Evolutionary conservation across 2,113 vertebrate species (phyloP).

Genomic region (Pagrus major): DNA sequence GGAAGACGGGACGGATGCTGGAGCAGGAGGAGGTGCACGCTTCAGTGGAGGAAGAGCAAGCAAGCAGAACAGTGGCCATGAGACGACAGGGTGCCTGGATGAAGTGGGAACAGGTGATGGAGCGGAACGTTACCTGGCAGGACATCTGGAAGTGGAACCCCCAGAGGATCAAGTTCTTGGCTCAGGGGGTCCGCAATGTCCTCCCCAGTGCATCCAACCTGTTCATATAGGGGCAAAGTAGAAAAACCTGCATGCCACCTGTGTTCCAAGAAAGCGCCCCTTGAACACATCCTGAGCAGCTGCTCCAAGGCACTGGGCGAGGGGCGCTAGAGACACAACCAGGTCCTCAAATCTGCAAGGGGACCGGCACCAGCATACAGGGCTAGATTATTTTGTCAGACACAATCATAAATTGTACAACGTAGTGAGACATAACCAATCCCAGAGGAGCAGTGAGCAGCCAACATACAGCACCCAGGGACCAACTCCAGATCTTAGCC

Average conservation of each 20-base stretch:
- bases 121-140: neutral
- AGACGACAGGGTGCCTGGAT: neutral
- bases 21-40: neutral
- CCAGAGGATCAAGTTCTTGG: neutral
- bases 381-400: too few relatives aligned
- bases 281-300: neutral
- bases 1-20: neutral
- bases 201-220: neutral
- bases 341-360: neutral
- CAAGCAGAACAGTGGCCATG: neutral
- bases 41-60: neutral
- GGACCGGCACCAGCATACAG: neutral
- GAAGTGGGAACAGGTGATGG: neutral
- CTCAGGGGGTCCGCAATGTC: neutral
- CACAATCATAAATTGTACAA: too few relatives aligned
- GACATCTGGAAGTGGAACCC: neutral
- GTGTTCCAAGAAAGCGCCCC: neutral
- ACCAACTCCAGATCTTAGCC: too few relatives aligned
- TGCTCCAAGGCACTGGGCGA: neutral
- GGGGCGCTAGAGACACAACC: neutral
- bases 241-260: neutral
- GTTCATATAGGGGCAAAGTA: neutral
- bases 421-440: too few relatives aligned
- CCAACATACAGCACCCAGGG: too few relatives aligned
- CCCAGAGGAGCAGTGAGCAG: too few relatives aligned